Evolutionary conservation across 1,140 invertebrate genomes (phyloP).

Genomic region (Lordiphosa mommai): DNA sequence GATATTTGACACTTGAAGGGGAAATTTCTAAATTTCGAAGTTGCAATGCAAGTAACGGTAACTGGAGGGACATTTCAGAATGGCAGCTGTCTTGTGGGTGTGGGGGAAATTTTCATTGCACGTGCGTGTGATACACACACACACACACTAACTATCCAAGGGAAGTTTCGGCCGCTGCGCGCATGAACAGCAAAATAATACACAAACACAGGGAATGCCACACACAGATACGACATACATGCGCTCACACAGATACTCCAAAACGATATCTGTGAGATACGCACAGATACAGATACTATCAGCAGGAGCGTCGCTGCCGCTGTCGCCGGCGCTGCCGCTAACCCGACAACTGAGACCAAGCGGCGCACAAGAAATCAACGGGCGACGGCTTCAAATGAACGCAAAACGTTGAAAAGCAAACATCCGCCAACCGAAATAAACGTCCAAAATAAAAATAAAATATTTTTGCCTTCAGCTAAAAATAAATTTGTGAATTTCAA

Average conservation of each 20-base stretch:
- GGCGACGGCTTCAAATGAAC: constrained; percentile 78
- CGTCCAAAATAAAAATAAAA: constrained; percentile 31
- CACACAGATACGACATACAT: constrained; percentile 52
- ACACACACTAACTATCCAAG: neutral
- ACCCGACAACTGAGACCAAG: constrained; percentile 35
- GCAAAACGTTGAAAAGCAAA: constrained; percentile 79
- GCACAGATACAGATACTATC: constrained; percentile 58
- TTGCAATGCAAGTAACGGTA: constrained; percentile 25
- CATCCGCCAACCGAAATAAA: constrained; percentile 74
- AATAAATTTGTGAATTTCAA: constrained; percentile 52
- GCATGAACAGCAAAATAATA: constrained; percentile 30
- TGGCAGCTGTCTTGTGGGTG: constrained; percentile 1
- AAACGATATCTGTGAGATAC: constrained; percentile 67
- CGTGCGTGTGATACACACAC: constrained; percentile 11
- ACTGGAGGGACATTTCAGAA: constrained; percentile 18
- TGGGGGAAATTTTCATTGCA: constrained; percentile 24
- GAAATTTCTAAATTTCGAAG: constrained; percentile 42
- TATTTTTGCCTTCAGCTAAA: constrained; percentile 44
- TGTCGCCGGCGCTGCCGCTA: constrained; percentile 9
- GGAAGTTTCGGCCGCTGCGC: constrained; percentile 20
- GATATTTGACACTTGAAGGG: constrained; percentile 30
- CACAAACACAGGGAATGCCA: neutral
- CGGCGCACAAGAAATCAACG: constrained; percentile 69
- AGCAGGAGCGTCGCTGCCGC: constrained; percentile 23
- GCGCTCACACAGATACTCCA: constrained; percentile 59